Percentiles rank a stretch among this genome's conserved stretches.
Conservation (phyloP, 1,140 invertebrate genomes). For the Rhyzopertha dominica region DNA sequence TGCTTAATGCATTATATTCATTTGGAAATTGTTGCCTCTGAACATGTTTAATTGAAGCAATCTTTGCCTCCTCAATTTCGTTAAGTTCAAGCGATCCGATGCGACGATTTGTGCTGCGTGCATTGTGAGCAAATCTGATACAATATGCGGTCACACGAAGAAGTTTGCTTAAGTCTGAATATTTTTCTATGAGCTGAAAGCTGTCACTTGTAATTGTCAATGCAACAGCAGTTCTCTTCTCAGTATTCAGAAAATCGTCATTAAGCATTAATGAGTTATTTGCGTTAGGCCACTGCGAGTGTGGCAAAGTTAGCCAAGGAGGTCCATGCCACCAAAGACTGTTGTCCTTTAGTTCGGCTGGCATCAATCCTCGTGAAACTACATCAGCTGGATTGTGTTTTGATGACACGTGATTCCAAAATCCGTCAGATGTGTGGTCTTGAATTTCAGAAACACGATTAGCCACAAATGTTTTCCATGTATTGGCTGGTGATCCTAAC, state of each 20-base stretch:
- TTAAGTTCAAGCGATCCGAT: no score
- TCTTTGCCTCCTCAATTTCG: no score
- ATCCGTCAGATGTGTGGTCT: conserved; percentile 9
- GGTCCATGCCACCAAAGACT: conserved; percentile 17
- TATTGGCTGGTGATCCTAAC: conserved; percentile 28
- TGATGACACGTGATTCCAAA: conserved; percentile 38
- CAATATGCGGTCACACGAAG: no score
- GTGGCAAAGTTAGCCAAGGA: conserved; percentile 14
- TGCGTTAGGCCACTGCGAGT: conserved; percentile 18
- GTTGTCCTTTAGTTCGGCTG: conserved; percentile 7
- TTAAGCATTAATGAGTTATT: no score
- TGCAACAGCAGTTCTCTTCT: no score
- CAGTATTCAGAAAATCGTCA: no score
- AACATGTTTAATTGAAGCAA: conserved; percentile 16
- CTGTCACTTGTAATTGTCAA: no score
- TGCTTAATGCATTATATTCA: conserved; percentile 8
- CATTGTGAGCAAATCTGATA: no score
- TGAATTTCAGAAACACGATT: conserved; percentile 44
- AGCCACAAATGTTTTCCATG: conserved; percentile 45
- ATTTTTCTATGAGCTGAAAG: no score
- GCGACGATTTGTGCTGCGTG: no score
- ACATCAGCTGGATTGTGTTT: conserved; percentile 43
- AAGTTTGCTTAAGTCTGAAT: no score
- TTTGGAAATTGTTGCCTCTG: conserved; percentile 9
- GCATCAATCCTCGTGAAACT: conserved; percentile 36